phyloP scores from a whole-genome alignment of 2,113 vertebrate species.

The Trachemys scripta region DNA sequence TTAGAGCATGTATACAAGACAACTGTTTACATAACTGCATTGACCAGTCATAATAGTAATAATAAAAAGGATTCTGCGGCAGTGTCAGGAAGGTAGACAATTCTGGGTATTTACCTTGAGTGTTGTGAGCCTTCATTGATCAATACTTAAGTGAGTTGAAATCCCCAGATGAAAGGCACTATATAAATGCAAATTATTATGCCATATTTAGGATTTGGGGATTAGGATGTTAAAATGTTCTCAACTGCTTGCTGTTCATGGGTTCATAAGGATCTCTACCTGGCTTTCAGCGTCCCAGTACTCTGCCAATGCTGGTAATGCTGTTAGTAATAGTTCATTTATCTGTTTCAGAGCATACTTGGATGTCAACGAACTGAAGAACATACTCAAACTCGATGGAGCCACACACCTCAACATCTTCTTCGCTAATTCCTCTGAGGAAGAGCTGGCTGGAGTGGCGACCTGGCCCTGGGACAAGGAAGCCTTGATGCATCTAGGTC shows the following conservation, averaged over 20 bases:
- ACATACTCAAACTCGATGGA: slow-evolving; percentile 92
- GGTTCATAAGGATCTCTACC: slow-evolving; percentile 9
- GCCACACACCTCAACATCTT: slow-evolving; percentile 98
- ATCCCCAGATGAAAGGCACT: slow-evolving; percentile 38
- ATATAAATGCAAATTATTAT: slow-evolving; percentile 32
- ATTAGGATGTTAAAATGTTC: slow-evolving; percentile 49
- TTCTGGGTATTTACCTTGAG: slow-evolving; percentile 49
- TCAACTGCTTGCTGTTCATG: neutral
- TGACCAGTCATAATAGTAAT: neutral
- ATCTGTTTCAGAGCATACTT: slow-evolving; percentile 91
- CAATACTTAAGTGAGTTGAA: slow-evolving; percentile 3
- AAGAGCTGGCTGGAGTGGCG: slow-evolving; percentile 96
- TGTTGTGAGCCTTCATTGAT: slow-evolving; percentile 55
- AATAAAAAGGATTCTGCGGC: slow-evolving; percentile 40
- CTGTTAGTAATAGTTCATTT: slow-evolving; percentile 40
- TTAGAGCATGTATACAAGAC: slow-evolving; percentile 12
- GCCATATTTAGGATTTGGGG: slow-evolving; percentile 32
- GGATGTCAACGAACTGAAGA: slow-evolving; percentile 97
- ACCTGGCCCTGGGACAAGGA: slow-evolving; percentile 99
- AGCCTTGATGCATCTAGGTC: slow-evolving; percentile 95
- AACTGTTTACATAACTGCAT: slow-evolving; percentile 47
- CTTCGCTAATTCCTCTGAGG: slow-evolving; percentile 98
- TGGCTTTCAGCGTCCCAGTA: slow-evolving; percentile 16
- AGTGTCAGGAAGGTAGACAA: slow-evolving; percentile 27
- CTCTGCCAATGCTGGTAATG: neutral